Evolutionary conservation across 2,888 invertebrate genomes (phyloP), one percentile per base, ranked within the genome.

Genomic region (Gortyna flavago): DNA sequence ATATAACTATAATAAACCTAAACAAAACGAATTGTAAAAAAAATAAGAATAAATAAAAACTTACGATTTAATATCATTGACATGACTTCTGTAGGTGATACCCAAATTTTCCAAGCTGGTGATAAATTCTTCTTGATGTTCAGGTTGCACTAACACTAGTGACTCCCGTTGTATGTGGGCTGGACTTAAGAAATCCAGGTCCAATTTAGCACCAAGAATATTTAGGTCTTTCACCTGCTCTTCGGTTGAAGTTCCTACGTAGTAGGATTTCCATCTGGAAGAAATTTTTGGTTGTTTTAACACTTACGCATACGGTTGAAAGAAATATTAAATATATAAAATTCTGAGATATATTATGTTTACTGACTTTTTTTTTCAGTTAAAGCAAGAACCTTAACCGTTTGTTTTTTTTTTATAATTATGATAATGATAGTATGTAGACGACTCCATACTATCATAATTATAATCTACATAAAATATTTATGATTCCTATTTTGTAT

Each of bases 121-220:
- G 13, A 89, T 82, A 89, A 97, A 97, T 2, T 76, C 87, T 4
- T 83, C 86, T 69, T 94, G 93, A 13, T 92, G 83, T n/a, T 91
- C 74, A 2, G 97, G 95, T 44, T 92, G 89, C 5, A 97, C 97
- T 84, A 97, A 92, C 5, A 96, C 92, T 2, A 95, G 90, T 18
- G 95, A 95, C 54, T 95, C 94, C 2, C 94, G 91, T 2, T 90
- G 88, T 2, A 92, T 70, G 38, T 88, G 83, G 3, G 93, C 93
- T 11, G 91, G 88, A 68, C 92, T 92, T n/a, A 95, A 85, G 48
- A 93, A 87, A 54, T 94, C 94, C 41, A 94, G 81, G 0, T 92
- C 89, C 51, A 85, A 89, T 7, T 89, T 76, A 3, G 89, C 83
- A 13, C 86, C 83, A n/a, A 95, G 71, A 2, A 85, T 70, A 1